These are phyloP conservation scores for Oreochromis mossambicus DNA, from an alignment of 2,797 vertebrate genomes.

Conservation along the genomic window DNA sequence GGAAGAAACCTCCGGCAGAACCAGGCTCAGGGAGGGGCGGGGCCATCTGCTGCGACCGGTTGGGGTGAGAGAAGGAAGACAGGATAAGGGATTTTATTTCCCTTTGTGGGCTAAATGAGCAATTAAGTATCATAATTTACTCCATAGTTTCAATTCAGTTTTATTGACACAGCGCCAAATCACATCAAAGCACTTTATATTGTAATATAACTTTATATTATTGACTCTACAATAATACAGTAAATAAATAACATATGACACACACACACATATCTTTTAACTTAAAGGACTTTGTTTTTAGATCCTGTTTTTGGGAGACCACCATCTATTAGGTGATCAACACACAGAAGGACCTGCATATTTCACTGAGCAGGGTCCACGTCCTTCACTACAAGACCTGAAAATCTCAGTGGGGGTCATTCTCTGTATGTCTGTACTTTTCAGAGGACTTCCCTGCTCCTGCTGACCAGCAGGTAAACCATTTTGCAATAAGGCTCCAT, in stretches of 20 bases:
- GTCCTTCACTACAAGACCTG: background rate
- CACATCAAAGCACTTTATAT: background rate
- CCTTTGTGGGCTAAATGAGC: too few relatives aligned
- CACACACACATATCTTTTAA: background rate
- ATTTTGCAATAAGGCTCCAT: background rate
- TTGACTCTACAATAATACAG: background rate
- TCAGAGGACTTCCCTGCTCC: background rate
- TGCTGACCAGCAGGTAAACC: background rate
- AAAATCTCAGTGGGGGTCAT: background rate
- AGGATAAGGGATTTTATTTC: background rate
- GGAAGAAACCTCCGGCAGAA: too few relatives aligned
- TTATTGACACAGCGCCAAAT: background rate
- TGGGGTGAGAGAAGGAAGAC: background rate
- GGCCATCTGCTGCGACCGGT: background rate
- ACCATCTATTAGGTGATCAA: background rate
- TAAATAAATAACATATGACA: background rate
- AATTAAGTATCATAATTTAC: background rate
- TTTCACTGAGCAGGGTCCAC: background rate
- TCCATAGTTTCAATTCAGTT: background rate
- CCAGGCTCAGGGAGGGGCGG: too few relatives aligned
- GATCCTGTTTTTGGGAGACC: background rate
- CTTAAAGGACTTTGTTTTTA: background rate
- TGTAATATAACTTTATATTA: background rate
- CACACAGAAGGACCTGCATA: background rate
- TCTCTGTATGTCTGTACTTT: background rate